These are phyloP conservation scores for Caenorhabditis wallacei DNA, from an alignment of 2,888 invertebrate genomes.

Conservation along the genomic window DNA sequence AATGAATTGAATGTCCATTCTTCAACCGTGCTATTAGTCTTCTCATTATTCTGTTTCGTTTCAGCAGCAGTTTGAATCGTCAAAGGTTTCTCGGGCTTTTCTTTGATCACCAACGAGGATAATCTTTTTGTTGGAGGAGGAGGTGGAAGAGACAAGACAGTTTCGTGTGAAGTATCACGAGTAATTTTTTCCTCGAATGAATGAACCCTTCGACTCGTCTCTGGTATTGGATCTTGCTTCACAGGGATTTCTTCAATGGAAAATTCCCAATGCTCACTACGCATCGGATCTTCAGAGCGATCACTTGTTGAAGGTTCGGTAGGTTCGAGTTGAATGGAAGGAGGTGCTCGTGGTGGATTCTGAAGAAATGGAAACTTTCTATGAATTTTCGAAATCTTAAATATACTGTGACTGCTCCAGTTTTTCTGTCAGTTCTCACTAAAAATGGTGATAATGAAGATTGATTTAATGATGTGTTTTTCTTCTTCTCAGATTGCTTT, in stretches of 20 bases:
- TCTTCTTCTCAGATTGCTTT: slow-evolving; percentile 12
- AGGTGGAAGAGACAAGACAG: background rate
- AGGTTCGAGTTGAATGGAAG: background rate
- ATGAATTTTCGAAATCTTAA: background rate
- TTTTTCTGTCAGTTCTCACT: slow-evolving; percentile 41
- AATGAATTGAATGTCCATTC: slow-evolving; percentile 20
- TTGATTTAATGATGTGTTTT: slow-evolving; percentile 33
- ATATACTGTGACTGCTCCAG: slow-evolving; percentile 25
- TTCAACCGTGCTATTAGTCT: background rate
- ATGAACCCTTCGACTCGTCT: too few species aligned
- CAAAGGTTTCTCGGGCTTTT: background rate
- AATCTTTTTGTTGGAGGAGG: background rate
- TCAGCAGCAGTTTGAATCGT: background rate
- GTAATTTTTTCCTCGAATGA: too few species aligned
- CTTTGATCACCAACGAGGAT: background rate
- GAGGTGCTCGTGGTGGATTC: slow-evolving; percentile 1
- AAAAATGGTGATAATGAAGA: slow-evolving; percentile 60
- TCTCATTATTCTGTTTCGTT: background rate
- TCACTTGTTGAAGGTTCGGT: background rate
- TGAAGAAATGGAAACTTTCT: background rate
- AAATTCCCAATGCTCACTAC: slow-evolving; percentile 34
- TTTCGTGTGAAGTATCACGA: too few species aligned
- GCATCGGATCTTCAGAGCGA: background rate
- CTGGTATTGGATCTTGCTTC: background rate
- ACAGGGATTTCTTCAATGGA: slow-evolving; percentile 10